These are phyloP conservation scores for Rhynchonycteris naso DNA, from an alignment of 2,797 vertebrate species.

Conservation along the genomic window DNA sequence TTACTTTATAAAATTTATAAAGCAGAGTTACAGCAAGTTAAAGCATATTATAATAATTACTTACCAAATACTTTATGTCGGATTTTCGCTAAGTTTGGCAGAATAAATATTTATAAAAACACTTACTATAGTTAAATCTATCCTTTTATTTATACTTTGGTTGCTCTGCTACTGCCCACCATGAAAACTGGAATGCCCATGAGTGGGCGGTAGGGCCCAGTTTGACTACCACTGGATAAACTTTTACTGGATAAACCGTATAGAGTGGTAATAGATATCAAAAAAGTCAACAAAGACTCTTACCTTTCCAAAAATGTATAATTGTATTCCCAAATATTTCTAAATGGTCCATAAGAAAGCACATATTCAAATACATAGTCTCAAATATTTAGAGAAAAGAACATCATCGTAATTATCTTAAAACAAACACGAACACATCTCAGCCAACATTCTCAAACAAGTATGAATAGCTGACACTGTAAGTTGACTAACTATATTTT, in stretches of 20 bases:
- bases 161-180: too few species aligned
- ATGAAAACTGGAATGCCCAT: too few species aligned
- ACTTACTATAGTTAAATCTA: too few species aligned
- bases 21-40: too few species aligned
- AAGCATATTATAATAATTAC: too few species aligned
- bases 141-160: too few species aligned
- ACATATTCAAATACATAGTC: constrained; percentile 53
- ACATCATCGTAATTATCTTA: constrained; percentile 42
- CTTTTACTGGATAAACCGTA: constrained; percentile 25
- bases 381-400: constrained; percentile 68
- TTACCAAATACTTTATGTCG: too few species aligned
- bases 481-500: background rate
- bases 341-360: constrained; percentile 54
- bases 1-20: too few species aligned
- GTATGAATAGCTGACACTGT: background rate
- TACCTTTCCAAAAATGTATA: constrained; percentile 63
- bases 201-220: too few species aligned
- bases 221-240: too few species aligned
- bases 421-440: background rate
- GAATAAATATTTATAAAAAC: too few species aligned
- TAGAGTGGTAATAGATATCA: constrained; percentile 51
- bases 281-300: constrained; percentile 53
- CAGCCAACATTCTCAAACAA: constrained; percentile 40
- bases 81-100: too few species aligned
- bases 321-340: constrained; percentile 49